Base-by-base conservation (phyloP, 1,140 invertebrate species). In the Nomia melanderi region DNA sequence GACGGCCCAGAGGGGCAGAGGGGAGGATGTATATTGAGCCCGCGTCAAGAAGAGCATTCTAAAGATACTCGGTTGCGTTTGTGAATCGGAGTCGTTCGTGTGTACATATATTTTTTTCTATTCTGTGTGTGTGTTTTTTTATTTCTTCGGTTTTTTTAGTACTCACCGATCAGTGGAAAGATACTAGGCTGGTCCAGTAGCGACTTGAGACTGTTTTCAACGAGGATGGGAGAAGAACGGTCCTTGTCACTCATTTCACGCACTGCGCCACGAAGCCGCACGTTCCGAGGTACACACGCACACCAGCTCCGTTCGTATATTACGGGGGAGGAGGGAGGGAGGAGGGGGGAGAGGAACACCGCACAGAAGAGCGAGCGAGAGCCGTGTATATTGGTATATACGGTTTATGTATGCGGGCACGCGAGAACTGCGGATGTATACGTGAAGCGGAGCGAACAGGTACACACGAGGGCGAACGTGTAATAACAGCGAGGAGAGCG, bases 91-190 rank as follows among this genome's bases (percentile, higher is more conserved):
- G 5, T 11, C 14, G 14, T 41, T 33, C 33, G 47, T n/a, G n/a
- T n/a, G n/a, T n/a, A n/a, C n/a, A n/a, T n/a, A n/a, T n/a, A n/a
- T n/a, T n/a, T n/a, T n/a, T n/a, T n/a, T n/a, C n/a, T n/a, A n/a
- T n/a, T n/a, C n/a, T n/a, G n/a, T n/a, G n/a, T n/a, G n/a, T n/a
- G n/a, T 50, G n/a, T 44, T 14, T 17, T 17, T 17, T 17, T 14
- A 17, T 44, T 4, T 20, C 41, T n/a, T 7, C 6, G 47, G 4
- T n/a, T n/a, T n/a, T n/a, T n/a, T 11, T 11, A 53, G 41, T 86
- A 95, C 95, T 95, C 91, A 96, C 95, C 95, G 93, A 96, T 95
- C 84, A 95, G 93, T 91, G 95, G 95, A 93, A 95, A 96, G 92
- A 95, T 95, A 94, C 95, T 95, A 91, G 95, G 94, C 87, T 95